phyloP scores from a whole-genome alignment of 2,797 vertebrate species.

The Moxostoma hubbsi region DNA sequence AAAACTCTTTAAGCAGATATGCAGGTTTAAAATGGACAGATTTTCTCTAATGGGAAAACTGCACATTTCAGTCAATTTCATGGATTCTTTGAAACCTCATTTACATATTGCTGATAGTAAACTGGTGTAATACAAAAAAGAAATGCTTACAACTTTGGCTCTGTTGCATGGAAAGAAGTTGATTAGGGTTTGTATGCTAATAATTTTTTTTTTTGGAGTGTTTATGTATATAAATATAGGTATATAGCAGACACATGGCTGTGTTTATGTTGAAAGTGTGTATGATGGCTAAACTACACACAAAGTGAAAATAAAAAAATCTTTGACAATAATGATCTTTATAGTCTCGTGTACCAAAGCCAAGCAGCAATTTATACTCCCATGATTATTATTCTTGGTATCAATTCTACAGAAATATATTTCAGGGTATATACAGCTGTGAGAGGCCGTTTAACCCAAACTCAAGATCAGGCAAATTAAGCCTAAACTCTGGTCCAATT shows the following conservation, averaged over 20 bases:
- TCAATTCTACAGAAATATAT: slow-evolving; percentile 11
- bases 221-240: not conserved
- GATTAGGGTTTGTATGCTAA: not conserved
- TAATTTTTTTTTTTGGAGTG: not conserved
- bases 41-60: no score
- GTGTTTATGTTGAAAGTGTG: not conserved
- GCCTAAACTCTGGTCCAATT: slow-evolving; percentile 47
- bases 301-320: not conserved
- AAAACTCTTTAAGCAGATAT: no score
- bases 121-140: no score
- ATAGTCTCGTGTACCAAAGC: slow-evolving; percentile 6
- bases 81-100: no score
- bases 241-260: not conserved
- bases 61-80: no score
- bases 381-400: slow-evolving; percentile 14
- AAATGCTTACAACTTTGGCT: no score
- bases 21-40: no score
- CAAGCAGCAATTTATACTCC: slow-evolving; percentile 12
- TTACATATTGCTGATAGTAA: no score
- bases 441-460: slow-evolving; percentile 15
- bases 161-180: not conserved
- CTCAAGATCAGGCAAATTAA: slow-evolving; percentile 9
- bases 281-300: not conserved
- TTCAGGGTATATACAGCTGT: slow-evolving; percentile 15
- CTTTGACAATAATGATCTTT: not conserved